These are phyloP conservation scores for Synergus laeviventris DNA, from an alignment of 2,888 invertebrate species.

Conservation along the genomic window DNA sequence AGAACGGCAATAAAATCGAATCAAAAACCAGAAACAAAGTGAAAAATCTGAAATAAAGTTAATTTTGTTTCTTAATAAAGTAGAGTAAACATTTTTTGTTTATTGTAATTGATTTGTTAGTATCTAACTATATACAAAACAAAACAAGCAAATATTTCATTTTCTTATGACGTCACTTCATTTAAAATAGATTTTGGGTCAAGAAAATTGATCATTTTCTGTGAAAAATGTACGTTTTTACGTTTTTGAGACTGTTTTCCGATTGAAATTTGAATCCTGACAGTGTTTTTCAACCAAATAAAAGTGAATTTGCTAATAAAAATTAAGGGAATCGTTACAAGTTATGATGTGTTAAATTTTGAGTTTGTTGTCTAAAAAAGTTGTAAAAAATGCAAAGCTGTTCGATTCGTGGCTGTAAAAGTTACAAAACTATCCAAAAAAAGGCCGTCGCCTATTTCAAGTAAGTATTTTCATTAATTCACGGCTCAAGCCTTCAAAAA, in stretches of 20 bases:
- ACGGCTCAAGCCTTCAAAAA: background rate
- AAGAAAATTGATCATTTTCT: background rate
- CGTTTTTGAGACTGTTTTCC: background rate
- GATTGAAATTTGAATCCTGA: background rate
- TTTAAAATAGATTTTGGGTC: conserved; percentile 33
- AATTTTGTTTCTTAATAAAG: background rate
- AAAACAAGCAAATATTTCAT: background rate
- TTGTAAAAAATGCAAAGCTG: conserved; percentile 49
- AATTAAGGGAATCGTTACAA: background rate
- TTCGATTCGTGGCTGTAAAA: conserved; percentile 53
- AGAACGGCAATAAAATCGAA: background rate
- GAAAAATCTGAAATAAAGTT: background rate
- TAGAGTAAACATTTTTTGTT: background rate
- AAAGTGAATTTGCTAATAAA: background rate
- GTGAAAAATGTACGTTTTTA: background rate
- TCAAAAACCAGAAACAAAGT: background rate
- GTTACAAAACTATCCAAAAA: conserved; percentile 43
- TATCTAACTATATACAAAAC: background rate
- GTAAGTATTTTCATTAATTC: conserved; percentile 48
- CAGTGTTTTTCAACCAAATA: background rate
- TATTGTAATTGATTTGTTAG: background rate
- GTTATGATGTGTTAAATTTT: conserved; percentile 14
- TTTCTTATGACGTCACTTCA: conserved; percentile 35
- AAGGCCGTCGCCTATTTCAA: conserved; percentile 50
- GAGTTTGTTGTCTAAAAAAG: background rate